These are phyloP conservation scores for Drosophila tropicalis DNA, from an alignment of 1,140 invertebrate species.

Conservation along the genomic window DNA sequence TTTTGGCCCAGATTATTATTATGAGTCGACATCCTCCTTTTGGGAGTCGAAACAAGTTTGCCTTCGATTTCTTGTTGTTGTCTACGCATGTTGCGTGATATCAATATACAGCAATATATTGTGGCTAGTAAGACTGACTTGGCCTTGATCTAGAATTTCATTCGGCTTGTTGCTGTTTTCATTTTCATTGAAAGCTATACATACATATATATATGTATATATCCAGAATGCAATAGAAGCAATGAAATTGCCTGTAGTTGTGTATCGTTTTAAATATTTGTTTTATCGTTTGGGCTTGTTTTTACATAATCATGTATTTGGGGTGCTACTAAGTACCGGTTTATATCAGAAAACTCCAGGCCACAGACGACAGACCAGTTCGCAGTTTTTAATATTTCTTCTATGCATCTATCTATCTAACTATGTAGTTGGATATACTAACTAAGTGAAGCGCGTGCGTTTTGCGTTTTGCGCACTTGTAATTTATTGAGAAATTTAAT, in stretches of 20 bases:
- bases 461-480: conserved; percentile 58
- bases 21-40: conserved; percentile 41
- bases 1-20: conserved; percentile 53
- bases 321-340: conserved; percentile 68
- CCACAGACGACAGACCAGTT: conserved; percentile 52
- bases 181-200: conserved; percentile 47
- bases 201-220: neutral
- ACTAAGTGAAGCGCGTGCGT: conserved; percentile 46
- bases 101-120: conserved; percentile 19
- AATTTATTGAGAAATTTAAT: conserved; percentile 79
- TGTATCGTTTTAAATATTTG: conserved; percentile 41
- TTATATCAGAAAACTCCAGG: conserved; percentile 50
- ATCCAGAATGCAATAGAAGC: conserved; percentile 11
- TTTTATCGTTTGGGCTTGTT: conserved; percentile 28
- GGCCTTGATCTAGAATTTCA: conserved; percentile 78
- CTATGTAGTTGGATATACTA: neutral
- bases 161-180: conserved; percentile 35
- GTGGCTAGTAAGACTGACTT: conserved; percentile 32
- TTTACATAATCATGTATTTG: conserved; percentile 64
- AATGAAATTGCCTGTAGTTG: conserved; percentile 12
- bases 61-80: conserved; percentile 59
- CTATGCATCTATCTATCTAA: conserved; percentile 61
- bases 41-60: conserved; percentile 61
- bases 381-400: conserved; percentile 39
- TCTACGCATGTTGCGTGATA: conserved; percentile 35